Base-by-base conservation (phyloP, 2,888 invertebrate species). In the Lasioglossum morio region DNA sequence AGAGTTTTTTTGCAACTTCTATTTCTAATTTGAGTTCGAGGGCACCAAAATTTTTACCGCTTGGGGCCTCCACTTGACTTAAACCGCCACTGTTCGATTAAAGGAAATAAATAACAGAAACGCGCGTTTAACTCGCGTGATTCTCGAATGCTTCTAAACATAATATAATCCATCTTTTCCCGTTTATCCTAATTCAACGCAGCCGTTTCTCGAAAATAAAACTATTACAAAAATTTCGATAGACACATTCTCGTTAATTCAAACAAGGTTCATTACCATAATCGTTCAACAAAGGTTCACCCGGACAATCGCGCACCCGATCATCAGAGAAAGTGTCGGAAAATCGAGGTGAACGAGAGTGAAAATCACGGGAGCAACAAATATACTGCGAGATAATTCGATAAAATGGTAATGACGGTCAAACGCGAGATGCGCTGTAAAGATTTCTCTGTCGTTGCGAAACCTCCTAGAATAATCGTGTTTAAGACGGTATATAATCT, bases 381-480 rank as follows among this genome's bases (percentile, higher is more conserved):
- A 43, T 43, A 40, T 40, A 69, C 37, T 10, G 3, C 10, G 69
- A 37, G 10, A 40, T n/a, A 46, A 60, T 30, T 53, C n/a, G 5
- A 8, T 77, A 34, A 5, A 27, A 57, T 74, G 19, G n/a, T 37
- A 82, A 63, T 37, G 34, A 72, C 27, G 34, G 34, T 40, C 37
- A 27, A 53, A 48, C 37, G 19, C 16, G 53, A 23, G 37, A 66
- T 72, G 76, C 72, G 16, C 43, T 63, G 73, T 40, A 5, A 34
- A 19, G 43, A 37, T 70, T 70, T 40, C 70, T 70, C 46, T 57
- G 23, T 27, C 19, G 43, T 85, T 85, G 60, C 77, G 85, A 84
- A 85, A 85, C 16, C 57, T 48, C 48, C 48, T 8, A 37, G 40
- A 46, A 72, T 78, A 46, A 86, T 85, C 73, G 77, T 72, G 81